Conservation (phyloP, 2,888 invertebrate species). For the Acanthoscelides obtectus region DNA sequence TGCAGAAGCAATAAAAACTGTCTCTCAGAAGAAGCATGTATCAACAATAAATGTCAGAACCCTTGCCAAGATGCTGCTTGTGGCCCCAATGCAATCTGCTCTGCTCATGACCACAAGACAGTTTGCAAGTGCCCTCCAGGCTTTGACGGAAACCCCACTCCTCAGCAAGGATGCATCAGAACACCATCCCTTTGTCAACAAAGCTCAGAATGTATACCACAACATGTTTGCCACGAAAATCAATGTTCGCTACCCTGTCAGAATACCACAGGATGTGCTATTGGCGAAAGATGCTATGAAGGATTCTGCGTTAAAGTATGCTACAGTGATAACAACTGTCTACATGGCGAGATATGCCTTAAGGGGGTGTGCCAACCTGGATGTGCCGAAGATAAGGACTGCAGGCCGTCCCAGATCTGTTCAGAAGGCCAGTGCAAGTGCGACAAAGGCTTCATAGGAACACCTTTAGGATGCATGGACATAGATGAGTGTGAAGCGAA, state of each 20-base stretch:
- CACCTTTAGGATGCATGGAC: slow-evolving; percentile 72
- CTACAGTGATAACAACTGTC: slow-evolving; percentile 84
- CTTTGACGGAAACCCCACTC: slow-evolving; percentile 81
- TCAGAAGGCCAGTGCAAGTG: slow-evolving; percentile 71
- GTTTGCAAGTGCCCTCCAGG: slow-evolving; percentile 78
- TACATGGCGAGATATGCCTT: slow-evolving; percentile 83
- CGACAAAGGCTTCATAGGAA: slow-evolving; percentile 67
- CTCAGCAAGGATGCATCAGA: slow-evolving; percentile 85
- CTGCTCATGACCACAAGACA: slow-evolving; percentile 67
- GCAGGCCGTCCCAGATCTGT: slow-evolving; percentile 74
- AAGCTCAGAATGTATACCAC: slow-evolving; percentile 68
- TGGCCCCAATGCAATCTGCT: slow-evolving; percentile 80
- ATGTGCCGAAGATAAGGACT: slow-evolving; percentile 77
- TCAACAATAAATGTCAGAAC: slow-evolving; percentile 79
- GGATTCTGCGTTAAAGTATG: slow-evolving; percentile 80
- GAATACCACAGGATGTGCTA: slow-evolving; percentile 69
- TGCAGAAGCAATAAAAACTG: slow-evolving; percentile 84
- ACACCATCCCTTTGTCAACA: slow-evolving; percentile 67
- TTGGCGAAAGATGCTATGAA: slow-evolving; percentile 78
- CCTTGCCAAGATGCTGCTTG: slow-evolving; percentile 77
- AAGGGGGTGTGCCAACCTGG: slow-evolving; percentile 77
- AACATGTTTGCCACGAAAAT: slow-evolving; percentile 72
- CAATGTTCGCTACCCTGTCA: slow-evolving; percentile 76
- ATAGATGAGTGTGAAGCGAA: slow-evolving; percentile 75
- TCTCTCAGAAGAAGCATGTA: slow-evolving; percentile 68